Conservation (phyloP, 92 coral and sea anemone species). For the Paramuricea clavata region DNA sequence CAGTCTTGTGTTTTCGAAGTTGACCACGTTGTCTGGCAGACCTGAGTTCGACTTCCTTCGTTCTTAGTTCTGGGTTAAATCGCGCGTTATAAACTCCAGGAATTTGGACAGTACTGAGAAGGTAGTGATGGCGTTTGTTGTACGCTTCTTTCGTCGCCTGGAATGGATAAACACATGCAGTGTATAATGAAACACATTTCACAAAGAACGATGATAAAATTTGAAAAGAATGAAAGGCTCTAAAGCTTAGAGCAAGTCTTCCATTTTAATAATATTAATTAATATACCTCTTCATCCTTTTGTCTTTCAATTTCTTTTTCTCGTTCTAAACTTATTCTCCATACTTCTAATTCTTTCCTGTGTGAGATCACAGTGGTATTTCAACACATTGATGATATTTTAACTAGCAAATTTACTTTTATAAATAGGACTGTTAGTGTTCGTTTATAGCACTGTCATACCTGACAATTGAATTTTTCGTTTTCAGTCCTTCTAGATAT, state of each 20-base stretch:
- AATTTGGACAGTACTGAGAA: slow-evolving; percentile 90
- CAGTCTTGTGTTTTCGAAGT: slow-evolving; percentile 51
- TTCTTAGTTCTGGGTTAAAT: slow-evolving; percentile 72
- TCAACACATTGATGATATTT: neutral
- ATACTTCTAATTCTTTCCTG: slow-evolving; percentile 69
- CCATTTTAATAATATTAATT: too few relatives aligned
- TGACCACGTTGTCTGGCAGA: slow-evolving; percentile 77
- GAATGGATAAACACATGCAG: neutral
- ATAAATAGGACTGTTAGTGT: too few relatives aligned
- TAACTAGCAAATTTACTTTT: neutral
- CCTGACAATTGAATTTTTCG: slow-evolving; percentile 88
- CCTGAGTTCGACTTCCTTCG: slow-evolving; percentile 80
- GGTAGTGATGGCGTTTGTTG: slow-evolving; percentile 85
- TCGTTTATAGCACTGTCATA: slow-evolving; percentile 51
- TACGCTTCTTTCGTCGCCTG: slow-evolving; percentile 78
- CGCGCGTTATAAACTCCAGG: slow-evolving; percentile 93
- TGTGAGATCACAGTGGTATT: neutral
- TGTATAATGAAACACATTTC: neutral
- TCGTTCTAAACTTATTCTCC: slow-evolving; percentile 61
- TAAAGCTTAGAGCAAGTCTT: too few relatives aligned
- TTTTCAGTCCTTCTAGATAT: slow-evolving; percentile 80
- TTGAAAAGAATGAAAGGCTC: too few relatives aligned
- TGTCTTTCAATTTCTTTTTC: slow-evolving; percentile 59
- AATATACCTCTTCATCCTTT: slow-evolving; percentile 55
- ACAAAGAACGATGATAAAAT: too few relatives aligned